Base-by-base conservation (phyloP, 1,140 invertebrate species). In the Subanguina moxae region DNA sequence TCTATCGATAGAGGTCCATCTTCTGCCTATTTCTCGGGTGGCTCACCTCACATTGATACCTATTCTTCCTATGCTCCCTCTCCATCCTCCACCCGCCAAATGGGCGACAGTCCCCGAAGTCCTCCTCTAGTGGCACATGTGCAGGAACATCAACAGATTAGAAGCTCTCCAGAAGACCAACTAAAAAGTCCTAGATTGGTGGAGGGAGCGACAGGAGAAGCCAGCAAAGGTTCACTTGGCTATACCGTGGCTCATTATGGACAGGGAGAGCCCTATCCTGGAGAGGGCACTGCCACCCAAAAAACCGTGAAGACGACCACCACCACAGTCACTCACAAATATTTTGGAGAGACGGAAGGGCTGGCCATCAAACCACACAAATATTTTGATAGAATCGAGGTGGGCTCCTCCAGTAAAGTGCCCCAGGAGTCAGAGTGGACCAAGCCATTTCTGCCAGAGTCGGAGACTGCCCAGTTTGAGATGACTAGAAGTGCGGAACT, bases 241-340 rank as follows among this genome's bases (percentile, higher is more conserved):
- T 80, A 77, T 46, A 77, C 76, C 11, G 76, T 81, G 43, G 74
- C 77, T 17, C 65, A 81, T 28, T 72, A 76, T 45, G 73, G 67
- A 23, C 56, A 79, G 32, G 66, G 65, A 9, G 46, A 59, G 25
- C 17, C 30, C 27, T 52, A 38, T 28, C 30, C 52, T 66, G 19
- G 30, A 45, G 30, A 15, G 46, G 57, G 45, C 57, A 21, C 25
- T 52, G 63, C n/a, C 15, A 25, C 45, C 32, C 32, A 38, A 38
- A 67, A 66, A 66, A 1, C 23, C 9, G 38, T 67, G 19, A 0
- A 25, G 32, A 38, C 21, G 17, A 27, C 57, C 11, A 23, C 62
- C 28, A 45, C 28, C n/a, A 57, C 62, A 25, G 62, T 64, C 28
- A 57, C 27, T 45, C 69, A 71, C 56, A 69, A 72, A 56, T 71